Evolutionary conservation across 2,888 invertebrate genomes (phyloP).

Genomic region (Drosophila sordidapex): DNA sequence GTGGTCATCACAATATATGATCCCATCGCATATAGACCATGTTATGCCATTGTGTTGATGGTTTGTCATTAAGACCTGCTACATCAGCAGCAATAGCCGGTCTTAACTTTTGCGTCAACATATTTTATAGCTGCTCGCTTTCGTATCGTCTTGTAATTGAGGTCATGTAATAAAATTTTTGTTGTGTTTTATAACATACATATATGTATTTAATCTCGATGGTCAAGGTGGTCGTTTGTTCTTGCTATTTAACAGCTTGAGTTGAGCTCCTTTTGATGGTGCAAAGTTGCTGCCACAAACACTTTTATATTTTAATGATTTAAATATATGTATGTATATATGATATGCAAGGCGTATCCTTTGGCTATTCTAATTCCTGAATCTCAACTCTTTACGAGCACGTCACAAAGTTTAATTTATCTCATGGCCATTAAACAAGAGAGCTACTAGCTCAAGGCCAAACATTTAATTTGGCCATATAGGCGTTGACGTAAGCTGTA

Average conservation of each 20-base stretch:
- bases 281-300: conserved; percentile 11
- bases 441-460: conserved; percentile 26
- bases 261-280: conserved; percentile 32
- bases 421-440: conserved; percentile 34
- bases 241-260: conserved; percentile 36
- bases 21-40: conserved; percentile 9
- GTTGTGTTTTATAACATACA: background rate
- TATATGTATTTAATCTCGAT: background rate
- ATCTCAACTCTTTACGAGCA: conserved; percentile 54
- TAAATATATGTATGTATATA: background rate
- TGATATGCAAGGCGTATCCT: background rate
- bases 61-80: conserved; percentile 62
- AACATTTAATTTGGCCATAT: conserved; percentile 64
- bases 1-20: conserved; percentile 25
- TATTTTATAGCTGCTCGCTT: conserved; percentile 54
- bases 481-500: conserved; percentile 43
- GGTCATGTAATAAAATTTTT: conserved; percentile 57
- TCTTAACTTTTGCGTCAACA: conserved; percentile 15
- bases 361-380: conserved; percentile 31
- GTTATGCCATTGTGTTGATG: conserved; percentile 54
- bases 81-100: conserved; percentile 33
- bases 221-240: conserved; percentile 33
- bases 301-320: background rate
- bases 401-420: conserved; percentile 50
- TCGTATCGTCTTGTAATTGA: conserved; percentile 57